A percentile compares a stretch with the other conserved stretches of the same genome.
phyloP scores from a whole-genome alignment of 1,140 invertebrate species.

The Nasonia longicornis region DNA sequence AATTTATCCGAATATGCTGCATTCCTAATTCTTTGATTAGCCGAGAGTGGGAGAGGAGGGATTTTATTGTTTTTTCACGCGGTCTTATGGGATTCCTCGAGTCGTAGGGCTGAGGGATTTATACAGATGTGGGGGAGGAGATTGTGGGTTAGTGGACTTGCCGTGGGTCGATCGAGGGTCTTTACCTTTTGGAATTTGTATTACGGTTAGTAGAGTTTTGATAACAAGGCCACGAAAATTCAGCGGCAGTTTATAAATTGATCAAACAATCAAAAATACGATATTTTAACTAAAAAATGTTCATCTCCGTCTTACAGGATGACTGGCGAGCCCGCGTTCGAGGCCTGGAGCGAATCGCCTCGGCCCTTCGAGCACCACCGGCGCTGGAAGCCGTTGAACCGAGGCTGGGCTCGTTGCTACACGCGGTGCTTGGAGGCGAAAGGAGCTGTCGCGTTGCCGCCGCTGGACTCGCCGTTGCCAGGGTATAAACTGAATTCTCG shows the following conservation, averaged over 20 bases:
- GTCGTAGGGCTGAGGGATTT: not conserved
- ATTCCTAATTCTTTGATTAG: constrained; percentile 13
- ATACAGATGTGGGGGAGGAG: not conserved
- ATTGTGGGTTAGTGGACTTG: not conserved
- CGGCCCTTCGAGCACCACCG: constrained; percentile 68
- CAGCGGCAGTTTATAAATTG: no score
- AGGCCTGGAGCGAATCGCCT: constrained; percentile 71
- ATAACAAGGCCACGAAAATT: no score
- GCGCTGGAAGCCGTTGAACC: constrained; percentile 71
- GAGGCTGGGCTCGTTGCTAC: constrained; percentile 74
- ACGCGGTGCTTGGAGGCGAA: constrained; percentile 72
- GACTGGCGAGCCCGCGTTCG: constrained; percentile 73
- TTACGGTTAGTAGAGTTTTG: no score
- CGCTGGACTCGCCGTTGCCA: constrained; percentile 71
- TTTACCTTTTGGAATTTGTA: not conserved
- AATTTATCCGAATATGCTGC: constrained; percentile 21
- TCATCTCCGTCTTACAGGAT: constrained; percentile 58
- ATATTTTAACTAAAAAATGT: not conserved
- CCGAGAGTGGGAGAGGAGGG: not conserved
- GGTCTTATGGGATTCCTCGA: not conserved
- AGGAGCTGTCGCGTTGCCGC: constrained; percentile 73
- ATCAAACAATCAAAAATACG: no score
- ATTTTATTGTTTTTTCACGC: constrained; percentile 1
- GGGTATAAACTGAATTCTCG: constrained; percentile 50
- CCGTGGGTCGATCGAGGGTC: not conserved